Evolutionary conservation across 37 sponge, comb jelly and placozoan species (phyloP), one percentile per base, ranked within the genome.

Genomic region (Agelas oroides): DNA sequence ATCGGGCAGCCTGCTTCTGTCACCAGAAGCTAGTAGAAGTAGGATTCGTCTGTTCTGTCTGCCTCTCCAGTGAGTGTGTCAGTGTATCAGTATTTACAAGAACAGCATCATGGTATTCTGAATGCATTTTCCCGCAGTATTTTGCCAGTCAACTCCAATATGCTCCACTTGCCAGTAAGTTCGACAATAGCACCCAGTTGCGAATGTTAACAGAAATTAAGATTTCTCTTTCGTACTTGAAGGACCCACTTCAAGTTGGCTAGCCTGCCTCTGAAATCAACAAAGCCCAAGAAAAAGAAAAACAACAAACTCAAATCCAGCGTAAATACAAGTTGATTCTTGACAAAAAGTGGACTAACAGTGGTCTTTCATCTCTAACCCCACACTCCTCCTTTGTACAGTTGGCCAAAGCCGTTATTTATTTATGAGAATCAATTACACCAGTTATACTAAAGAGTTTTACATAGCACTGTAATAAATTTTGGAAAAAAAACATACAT

Each of bases 41-140:
- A 0, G 98, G 96, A 18, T 89, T 78, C 78, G 94, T 98, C 24
- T 98, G 98, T 41, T 95, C 98, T 31, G 96, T 95, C 28, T 98
- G 98, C 78, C 79, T 98, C 63, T 94, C 98, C 20, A 93, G 92
- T 92, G 63, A 83, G 95, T 35, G 2, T 14, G 62, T 23, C 3
- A 6, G 62, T 19, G 18, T 65, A 23, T 65, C 6, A 27, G 12
- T 2, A n/a, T 63, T 53, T 53, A 27, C 15, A 34, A 14, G 20
- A n/a, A n/a, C n/a, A n/a, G 1, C 70, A 16, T 24, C 35, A 36
- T 78, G 35, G n/a, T 68, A 67, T 5, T 70, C 11, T 8, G 23
- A 68, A 2, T 70, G 41, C 12, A 59, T 57, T 80, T 39, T 40
- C n/a, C 41, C 83, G 60, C 54, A 95, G 95, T 96, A 25, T 96